These are phyloP conservation scores for Pteria penguin DNA, from an alignment of 2,888 invertebrate species.

Conservation along the genomic window DNA sequence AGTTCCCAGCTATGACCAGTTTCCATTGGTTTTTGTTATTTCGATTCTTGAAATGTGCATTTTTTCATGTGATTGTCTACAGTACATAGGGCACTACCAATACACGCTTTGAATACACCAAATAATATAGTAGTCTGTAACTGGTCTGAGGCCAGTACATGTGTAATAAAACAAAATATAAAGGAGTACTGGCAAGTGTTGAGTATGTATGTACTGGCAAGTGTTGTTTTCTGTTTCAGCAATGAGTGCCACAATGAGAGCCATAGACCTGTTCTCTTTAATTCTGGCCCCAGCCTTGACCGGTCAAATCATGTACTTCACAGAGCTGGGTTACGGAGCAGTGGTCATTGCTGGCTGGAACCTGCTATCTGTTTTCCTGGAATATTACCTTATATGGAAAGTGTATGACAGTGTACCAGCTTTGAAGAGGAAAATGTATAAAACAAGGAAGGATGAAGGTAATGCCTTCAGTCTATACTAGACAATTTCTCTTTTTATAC, in stretches of 20 bases:
- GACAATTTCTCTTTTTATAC: too few relatives aligned
- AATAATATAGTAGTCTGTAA: too few relatives aligned
- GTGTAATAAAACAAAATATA: too few relatives aligned
- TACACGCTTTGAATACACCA: too few relatives aligned
- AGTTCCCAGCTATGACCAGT: too few relatives aligned
- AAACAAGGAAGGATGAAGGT: constrained; percentile 49
- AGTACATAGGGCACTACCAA: too few relatives aligned
- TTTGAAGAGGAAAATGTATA: constrained; percentile 72
- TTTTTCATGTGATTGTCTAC: too few relatives aligned
- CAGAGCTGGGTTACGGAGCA: constrained; percentile 69
- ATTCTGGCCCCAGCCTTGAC: constrained; percentile 81
- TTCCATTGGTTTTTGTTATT: too few relatives aligned
- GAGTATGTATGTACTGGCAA: neutral
- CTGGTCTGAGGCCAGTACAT: too few relatives aligned
- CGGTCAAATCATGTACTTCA: constrained; percentile 81
- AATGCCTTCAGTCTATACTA: too few relatives aligned
- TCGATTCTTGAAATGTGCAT: too few relatives aligned
- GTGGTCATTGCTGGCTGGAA: constrained; percentile 81
- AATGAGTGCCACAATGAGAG: constrained; percentile 81
- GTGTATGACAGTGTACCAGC: constrained; percentile 80
- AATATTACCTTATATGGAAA: constrained; percentile 80
- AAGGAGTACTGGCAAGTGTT: neutral
- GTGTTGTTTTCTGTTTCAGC: constrained; percentile 68
- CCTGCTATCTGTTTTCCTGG: constrained; percentile 80
- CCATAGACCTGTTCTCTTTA: constrained; percentile 81